Evolutionary conservation across 1,140 invertebrate species (phyloP).

Genomic region (Doryteuthis pealeii): DNA sequence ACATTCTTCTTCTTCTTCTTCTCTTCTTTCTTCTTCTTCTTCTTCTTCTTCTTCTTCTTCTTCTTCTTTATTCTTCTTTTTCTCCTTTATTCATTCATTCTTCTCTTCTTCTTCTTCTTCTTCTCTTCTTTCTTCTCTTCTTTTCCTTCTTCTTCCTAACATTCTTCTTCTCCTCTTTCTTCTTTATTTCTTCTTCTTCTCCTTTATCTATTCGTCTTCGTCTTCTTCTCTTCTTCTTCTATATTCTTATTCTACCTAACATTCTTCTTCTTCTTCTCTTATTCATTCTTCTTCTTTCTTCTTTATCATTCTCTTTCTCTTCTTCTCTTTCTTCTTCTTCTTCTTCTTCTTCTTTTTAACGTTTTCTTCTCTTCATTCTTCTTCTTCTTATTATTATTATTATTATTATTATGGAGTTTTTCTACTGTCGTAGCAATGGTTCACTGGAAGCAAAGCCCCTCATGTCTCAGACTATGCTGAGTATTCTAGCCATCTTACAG

Average conservation of each 20-base stretch:
- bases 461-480: too few species aligned
- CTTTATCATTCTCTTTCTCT: not conserved
- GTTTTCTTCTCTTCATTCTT: too few species aligned
- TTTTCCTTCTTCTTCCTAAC: not conserved
- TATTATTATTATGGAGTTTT: too few species aligned
- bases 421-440: too few species aligned
- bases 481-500: too few species aligned
- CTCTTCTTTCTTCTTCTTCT: not conserved
- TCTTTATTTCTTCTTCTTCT: not conserved
- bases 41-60: not conserved
- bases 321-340: too few species aligned
- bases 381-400: too few species aligned
- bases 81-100: not conserved
- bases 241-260: not conserved
- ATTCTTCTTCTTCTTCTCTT: not conserved
- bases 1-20: not conserved
- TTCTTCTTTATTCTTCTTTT: not conserved
- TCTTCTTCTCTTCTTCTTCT: not conserved
- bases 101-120: not conserved
- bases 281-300: not conserved
- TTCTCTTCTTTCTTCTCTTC: not conserved
- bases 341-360: not conserved
- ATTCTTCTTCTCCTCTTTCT: not conserved
- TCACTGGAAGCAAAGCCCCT: too few species aligned
- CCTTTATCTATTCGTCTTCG: not conserved